These are phyloP conservation scores for Holacanthus passer DNA, from an alignment of 2,113 vertebrate species.

Conservation along the genomic window DNA sequence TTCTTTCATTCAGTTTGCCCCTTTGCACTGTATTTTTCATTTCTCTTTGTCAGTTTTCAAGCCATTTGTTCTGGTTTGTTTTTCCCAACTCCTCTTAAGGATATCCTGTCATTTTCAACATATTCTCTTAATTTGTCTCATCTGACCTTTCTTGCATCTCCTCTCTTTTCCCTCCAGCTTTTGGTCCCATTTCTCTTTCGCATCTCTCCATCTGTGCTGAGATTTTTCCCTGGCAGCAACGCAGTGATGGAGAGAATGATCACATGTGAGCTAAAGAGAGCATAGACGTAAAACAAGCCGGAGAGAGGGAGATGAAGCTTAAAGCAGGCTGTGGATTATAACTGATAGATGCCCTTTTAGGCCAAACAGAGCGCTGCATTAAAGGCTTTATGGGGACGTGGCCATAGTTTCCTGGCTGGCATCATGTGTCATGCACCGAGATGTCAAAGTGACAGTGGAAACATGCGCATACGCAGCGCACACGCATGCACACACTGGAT, in stretches of 20 bases:
- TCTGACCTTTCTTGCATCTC: conserved; percentile 32
- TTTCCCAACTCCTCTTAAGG: neutral
- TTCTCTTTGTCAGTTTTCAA: neutral
- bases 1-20: neutral
- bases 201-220: conserved; percentile 58
- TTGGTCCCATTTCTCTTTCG: conserved; percentile 41
- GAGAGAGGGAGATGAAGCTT: conserved; percentile 42
- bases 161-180: conserved; percentile 36
- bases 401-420: conserved; percentile 69
- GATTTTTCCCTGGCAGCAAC: conserved; percentile 28
- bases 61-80: neutral
- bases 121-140: conserved; percentile 17
- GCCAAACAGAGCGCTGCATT: conserved; percentile 63
- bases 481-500: conserved; percentile 30
- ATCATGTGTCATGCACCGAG: conserved; percentile 21
- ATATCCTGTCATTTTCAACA: conserved; percentile 22
- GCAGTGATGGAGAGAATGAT: conserved; percentile 43
- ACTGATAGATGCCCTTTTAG: conserved; percentile 67
- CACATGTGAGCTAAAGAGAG: conserved; percentile 44
- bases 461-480: conserved; percentile 22
- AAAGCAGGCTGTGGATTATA: conserved; percentile 65
- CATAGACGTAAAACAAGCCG: conserved; percentile 25
- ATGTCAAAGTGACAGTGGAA: conserved; percentile 43
- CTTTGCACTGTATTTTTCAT: neutral
- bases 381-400: conserved; percentile 67